Base-by-base conservation (phyloP, 2,113 vertebrate species). In the Brachyistius frenatus region DNA sequence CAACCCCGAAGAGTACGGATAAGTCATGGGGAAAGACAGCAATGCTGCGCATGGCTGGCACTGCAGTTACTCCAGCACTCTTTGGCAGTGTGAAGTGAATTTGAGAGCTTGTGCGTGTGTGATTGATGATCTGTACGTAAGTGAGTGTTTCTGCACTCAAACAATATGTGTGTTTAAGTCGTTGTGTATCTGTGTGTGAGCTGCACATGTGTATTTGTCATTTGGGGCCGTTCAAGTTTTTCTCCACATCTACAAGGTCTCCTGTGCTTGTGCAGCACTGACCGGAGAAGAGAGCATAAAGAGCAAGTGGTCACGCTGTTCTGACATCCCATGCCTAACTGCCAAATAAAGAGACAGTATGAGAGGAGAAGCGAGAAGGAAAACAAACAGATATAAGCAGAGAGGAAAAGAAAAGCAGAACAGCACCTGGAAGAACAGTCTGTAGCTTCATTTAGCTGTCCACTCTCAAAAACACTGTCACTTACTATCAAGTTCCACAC, bases 1-100 rank as follows among this genome's bases (percentile, higher is more conserved):
- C 14, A 39, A 52, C 49, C 23, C 23, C 67, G 67, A 32, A 5
- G 36, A 7, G 49, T 76, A 57, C 7, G 79, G 76, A 70, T 81
- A 88, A 88, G 85, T 86, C 83, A 77, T n/a, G 55, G 80, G 83
- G 86, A 89, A 81, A 89, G 86, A 88, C 61, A 82, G 87, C 77
- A 53, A 73, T 69, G 84, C 77, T 60, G 72, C 44, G 82, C 88
- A 80, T 86, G 88, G 86, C 83, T 87, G 76, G 75, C 47, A 61
- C 47, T 60, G 76, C 76, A 77, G 84, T 77, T 73, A 64, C 75
- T 73, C 80, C 2, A 7, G n/a, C 73, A 32, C 68, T 81, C 35
- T 65, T 77, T 77, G 86, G 61, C 76, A 80, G 67, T 50, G 46
- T 11, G 50, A 73, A 83, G 69, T 77, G 57, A 86, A 84, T 89